Percentiles rank a stretch among this genome's conserved stretches.
phyloP scores from a whole-genome alignment of 2,113 vertebrate genomes.

The Megaleporinus macrocephalus region DNA sequence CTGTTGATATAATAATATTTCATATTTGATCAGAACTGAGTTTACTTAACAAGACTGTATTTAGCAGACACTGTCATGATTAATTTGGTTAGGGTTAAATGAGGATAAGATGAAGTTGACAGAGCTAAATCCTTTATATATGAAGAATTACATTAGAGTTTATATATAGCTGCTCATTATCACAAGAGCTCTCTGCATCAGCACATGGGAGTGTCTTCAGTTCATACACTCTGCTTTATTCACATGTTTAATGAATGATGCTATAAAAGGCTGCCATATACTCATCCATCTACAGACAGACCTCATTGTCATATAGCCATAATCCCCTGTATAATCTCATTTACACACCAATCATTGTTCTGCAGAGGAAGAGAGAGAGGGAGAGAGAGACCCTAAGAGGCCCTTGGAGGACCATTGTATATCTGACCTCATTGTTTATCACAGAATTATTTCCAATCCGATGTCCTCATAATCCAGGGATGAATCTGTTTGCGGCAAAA shows the following conservation, averaged over 20 bases:
- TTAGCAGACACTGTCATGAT: not conserved
- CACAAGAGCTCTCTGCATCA: constrained; percentile 11
- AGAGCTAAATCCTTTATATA: not conserved
- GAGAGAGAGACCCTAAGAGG: not conserved
- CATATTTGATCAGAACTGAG: not conserved
- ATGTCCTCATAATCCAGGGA: constrained; percentile 37
- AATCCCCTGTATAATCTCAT: constrained; percentile 42
- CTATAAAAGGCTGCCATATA: constrained; percentile 23
- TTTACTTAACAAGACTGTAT: not conserved
- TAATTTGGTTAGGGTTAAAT: not conserved
- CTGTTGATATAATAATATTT: too few species aligned
- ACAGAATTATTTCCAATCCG: constrained; percentile 37
- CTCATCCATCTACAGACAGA: constrained; percentile 30
- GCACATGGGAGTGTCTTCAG: constrained; percentile 16
- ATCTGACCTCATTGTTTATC: constrained; percentile 37
- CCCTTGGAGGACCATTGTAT: constrained; percentile 14
- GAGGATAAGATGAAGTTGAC: not conserved
- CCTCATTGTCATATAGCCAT: constrained; percentile 2
- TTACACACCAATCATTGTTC: constrained; percentile 29
- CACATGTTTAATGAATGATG: constrained; percentile 37
- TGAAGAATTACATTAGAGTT: constrained; percentile 24
- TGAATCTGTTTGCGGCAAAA: constrained; percentile 36
- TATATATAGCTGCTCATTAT: constrained; percentile 34
- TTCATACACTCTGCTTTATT: constrained; percentile 1
- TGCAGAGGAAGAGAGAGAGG: not conserved